These are phyloP conservation scores for Rhynchopsitta pachyrhyncha DNA, from an alignment of 2,113 vertebrate species.

Conservation along the genomic window DNA sequence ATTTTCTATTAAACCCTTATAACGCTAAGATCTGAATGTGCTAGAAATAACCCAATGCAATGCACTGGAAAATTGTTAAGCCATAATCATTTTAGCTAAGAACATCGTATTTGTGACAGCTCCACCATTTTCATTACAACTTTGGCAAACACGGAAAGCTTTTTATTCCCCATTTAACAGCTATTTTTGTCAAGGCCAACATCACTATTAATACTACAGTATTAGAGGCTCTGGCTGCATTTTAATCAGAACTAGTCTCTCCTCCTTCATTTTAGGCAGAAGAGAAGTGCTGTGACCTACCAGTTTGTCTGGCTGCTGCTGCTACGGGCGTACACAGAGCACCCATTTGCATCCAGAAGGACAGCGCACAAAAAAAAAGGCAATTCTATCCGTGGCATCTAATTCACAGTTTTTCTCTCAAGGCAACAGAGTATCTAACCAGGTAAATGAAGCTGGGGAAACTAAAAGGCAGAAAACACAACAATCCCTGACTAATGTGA, in stretches of 20 bases:
- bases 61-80: constrained; percentile 52
- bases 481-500: background rate
- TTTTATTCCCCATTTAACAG: constrained; percentile 66
- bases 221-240: constrained; percentile 25
- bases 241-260: constrained; percentile 26
- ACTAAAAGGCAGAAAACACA: background rate
- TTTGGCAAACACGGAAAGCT: constrained; percentile 48
- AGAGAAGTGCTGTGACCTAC: background rate
- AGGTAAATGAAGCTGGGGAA: background rate
- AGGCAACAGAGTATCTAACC: background rate
- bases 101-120: constrained; percentile 37
- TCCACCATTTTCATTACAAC: constrained; percentile 58
- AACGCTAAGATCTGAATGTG: background rate
- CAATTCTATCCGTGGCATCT: background rate
- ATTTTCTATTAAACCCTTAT: constrained; percentile 37
- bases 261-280: background rate
- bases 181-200: constrained; percentile 54
- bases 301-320: background rate
- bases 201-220: background rate
- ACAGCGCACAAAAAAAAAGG: background rate
- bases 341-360: background rate
- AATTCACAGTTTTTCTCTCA: background rate
- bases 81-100: constrained; percentile 49
- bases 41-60: constrained; percentile 36
- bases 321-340: background rate